A percentile compares a stretch with the other conserved stretches of the same genome.
These are phyloP conservation scores for Sebastiscus albofasciatus DNA, from an alignment of 2,797 vertebrate genomes.

Conservation along the genomic window DNA sequence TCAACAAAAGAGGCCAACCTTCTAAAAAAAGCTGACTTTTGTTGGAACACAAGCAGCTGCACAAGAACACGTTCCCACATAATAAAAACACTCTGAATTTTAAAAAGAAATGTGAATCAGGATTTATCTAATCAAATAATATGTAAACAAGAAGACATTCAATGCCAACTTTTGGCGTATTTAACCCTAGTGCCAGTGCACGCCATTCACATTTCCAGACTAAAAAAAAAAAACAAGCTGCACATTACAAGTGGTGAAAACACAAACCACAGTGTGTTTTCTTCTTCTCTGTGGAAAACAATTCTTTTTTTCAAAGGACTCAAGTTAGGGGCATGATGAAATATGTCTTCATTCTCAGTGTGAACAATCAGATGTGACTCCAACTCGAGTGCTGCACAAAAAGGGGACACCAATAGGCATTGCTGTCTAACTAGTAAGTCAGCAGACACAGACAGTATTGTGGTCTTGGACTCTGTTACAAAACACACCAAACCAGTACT, in stretches of 20 bases:
- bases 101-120: too few relatives aligned
- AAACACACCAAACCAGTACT: not conserved
- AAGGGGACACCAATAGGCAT: not conserved
- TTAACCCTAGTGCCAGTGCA: not conserved
- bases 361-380: not conserved
- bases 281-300: not conserved
- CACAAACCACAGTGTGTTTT: not conserved
- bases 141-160: not conserved
- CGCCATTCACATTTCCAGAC: not conserved
- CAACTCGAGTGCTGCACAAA: not conserved
- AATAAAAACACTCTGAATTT: too few relatives aligned
- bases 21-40: not conserved
- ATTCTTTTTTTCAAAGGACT: not conserved
- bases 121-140: not conserved
- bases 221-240: not conserved
- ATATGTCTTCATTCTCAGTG: not conserved
- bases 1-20: not conserved
- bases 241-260: not conserved
- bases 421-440: conserved; percentile 8
- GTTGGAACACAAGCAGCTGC: not conserved
- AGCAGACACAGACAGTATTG: not conserved
- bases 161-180: not conserved
- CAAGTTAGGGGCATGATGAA: not conserved
- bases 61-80: not conserved
- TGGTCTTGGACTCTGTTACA: conserved; percentile 20